phyloP scores from a whole-genome alignment of 2,888 invertebrate species.

The Eustalomyia histrio region DNA sequence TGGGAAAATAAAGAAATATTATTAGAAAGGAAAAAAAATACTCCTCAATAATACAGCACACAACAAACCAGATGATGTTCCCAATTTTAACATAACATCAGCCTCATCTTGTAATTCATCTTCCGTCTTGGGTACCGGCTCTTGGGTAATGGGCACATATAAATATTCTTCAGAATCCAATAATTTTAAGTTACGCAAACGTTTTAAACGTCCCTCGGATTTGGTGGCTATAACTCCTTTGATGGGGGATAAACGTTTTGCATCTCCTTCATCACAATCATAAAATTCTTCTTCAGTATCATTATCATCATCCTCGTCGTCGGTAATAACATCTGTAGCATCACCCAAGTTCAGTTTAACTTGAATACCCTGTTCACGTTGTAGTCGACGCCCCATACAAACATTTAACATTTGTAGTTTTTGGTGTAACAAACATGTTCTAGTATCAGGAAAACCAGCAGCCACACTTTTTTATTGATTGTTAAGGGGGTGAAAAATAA shows the following conservation, averaged over 20 bases:
- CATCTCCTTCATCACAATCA: slow-evolving; percentile 84
- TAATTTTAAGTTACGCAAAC: slow-evolving; percentile 84
- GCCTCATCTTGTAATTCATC: slow-evolving; percentile 97
- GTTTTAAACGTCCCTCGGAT: slow-evolving; percentile 86
- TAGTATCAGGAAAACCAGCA: slow-evolving; percentile 91
- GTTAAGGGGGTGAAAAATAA: background rate
- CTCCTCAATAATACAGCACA: background rate
- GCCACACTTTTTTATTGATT: slow-evolving; percentile 82
- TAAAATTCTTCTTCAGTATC: slow-evolving; percentile 86
- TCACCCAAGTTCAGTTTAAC: background rate
- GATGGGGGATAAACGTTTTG: slow-evolving; percentile 29
- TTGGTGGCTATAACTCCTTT: slow-evolving; percentile 69
- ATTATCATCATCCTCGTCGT: slow-evolving; percentile 30
- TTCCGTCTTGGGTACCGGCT: slow-evolving; percentile 97
- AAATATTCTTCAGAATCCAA: slow-evolving; percentile 85
- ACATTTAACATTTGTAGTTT: slow-evolving; percentile 94
- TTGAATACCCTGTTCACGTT: slow-evolving; percentile 45
- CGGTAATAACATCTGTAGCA: slow-evolving; percentile 9
- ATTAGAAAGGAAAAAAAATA: slow-evolving; percentile 80
- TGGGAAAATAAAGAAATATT: slow-evolving; percentile 75
- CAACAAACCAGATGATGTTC: slow-evolving; percentile 85
- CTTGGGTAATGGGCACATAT: slow-evolving; percentile 92
- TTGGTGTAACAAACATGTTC: slow-evolving; percentile 95
- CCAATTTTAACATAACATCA: slow-evolving; percentile 91
- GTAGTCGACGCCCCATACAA: slow-evolving; percentile 84